Evolutionary conservation across 2,888 invertebrate species (phyloP).

Genomic region (Nomada flava): DNA sequence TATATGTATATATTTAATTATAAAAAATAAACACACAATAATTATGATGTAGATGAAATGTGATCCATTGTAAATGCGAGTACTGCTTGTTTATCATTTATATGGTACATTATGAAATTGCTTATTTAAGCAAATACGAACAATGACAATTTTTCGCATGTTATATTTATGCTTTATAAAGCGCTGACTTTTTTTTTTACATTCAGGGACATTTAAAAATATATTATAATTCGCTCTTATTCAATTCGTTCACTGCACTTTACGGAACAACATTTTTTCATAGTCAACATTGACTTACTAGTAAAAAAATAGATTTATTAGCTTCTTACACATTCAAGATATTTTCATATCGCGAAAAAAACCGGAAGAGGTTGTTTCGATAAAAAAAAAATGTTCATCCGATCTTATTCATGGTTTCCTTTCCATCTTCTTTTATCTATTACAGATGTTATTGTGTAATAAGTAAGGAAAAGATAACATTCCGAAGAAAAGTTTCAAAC

Average conservation of each 20-base stretch:
- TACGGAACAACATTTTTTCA: constrained; percentile 51
- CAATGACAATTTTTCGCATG: constrained; percentile 41
- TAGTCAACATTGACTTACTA: constrained; percentile 54
- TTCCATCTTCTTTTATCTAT: constrained; percentile 36
- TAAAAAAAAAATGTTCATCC: constrained; percentile 36
- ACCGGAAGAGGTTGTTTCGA: constrained; percentile 58
- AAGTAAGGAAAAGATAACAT: constrained; percentile 25
- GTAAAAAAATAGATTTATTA: constrained; percentile 72
- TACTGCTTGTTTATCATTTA: constrained; percentile 53
- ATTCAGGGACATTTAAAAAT: constrained; percentile 66
- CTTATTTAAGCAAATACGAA: constrained; percentile 59
- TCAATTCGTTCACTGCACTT: constrained; percentile 39
- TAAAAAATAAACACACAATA: constrained; percentile 73
- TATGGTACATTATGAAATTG: constrained; percentile 41
- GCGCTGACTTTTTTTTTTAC: constrained; percentile 34
- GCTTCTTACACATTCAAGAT: constrained; percentile 52
- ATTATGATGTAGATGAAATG: constrained; percentile 67
- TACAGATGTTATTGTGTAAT: constrained; percentile 45
- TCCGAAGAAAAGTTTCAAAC: constrained; percentile 43
- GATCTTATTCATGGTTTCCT: constrained; percentile 44
- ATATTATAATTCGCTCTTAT: constrained; percentile 55
- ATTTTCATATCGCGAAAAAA: constrained; percentile 62
- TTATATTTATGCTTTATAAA: constrained; percentile 18
- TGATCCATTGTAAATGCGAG: constrained; percentile 62
- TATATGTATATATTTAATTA: constrained; percentile 68